Evolutionary conservation across 2,797 vertebrate genomes (phyloP), one percentile per base, ranked within the genome.

Genomic region (Serranus cabrilla): DNA sequence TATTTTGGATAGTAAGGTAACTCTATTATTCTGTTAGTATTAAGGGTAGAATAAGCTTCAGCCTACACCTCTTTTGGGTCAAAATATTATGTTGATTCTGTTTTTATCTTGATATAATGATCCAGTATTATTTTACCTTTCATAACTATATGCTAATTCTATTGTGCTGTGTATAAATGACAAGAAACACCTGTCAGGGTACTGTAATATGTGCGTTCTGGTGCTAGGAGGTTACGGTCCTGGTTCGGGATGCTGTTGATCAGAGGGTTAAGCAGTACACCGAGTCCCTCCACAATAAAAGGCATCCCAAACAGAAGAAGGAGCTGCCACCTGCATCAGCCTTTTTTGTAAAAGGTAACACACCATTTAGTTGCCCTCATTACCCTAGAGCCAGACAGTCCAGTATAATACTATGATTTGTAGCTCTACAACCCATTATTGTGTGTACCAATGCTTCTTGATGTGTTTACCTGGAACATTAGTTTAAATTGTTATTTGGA

Each of bases 181-280:
- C 7, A 34, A 34, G 34, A 34, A 31, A 31, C 3, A 61, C 23
- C 25, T 51, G 37, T 71, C 34, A 5, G n/a, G 46, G 13, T 51
- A 21, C 46, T 74, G n/a, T 74, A 60, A 75, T 74, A 57, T 82
- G 12, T 50, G 16, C 46, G 39, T 18, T 23, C 40, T 77, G 25
- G 79, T 91, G 95, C 57, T 82, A 99, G 97, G 97, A 98, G 83
- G 85, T 97, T 57, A 92, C 96, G 78, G 83, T 82, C 81, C 88
- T 97, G 81, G 94, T 99, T 42, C 96, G 94, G 88, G 96, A 96
- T 83, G 82, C 95, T 20, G 92, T 99, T 85, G 94, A 97, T 84
- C 94, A 93, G 45, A 96, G 97, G 87, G 95, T 99, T 57, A 95
- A 90, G 76, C 94, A 94, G 67, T 96, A 96, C 81, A 84, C 94